Base-by-base conservation (phyloP, 2,888 invertebrate genomes). In the Apoderus coryli region DNA sequence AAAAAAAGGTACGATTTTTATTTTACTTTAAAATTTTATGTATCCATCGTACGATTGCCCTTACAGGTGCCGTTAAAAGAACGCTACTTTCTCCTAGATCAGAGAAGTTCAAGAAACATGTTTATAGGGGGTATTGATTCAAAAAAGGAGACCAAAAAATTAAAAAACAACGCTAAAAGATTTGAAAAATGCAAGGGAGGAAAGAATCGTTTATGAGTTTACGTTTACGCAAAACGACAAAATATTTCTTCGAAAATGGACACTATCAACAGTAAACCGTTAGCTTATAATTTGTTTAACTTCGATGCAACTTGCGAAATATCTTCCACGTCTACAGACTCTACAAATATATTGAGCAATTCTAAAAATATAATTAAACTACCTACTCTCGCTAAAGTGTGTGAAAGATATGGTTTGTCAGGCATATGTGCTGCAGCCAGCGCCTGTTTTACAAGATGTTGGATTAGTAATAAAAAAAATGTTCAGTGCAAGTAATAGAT, bases 1-100 rank as follows among this genome's bases (percentile, higher is more conserved):
- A 29, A 22, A 29, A n/a, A 19, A 22, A 22, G 29, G 22, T 22
- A 29, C 22, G 10, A 9, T 15, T 28, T 10, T 28, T 19, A 28
- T 28, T 19, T 28, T 22, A 28, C 19, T 12, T 28, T 16, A 29
- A 12, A 22, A 22, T 6, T 22, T 29, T 22, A 29, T 23, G 10
- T 22, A 29, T 29, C 29, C 14, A 29, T 22, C 6, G 19, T 2
- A 22, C 22, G 22, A 29, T 23, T 29, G 14, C 22, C 22, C 12
- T 29, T 29, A 22, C 29, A 29, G 29, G 14, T 22, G 22, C 14
- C 29, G 12, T 22, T 9, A 22, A 22, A 12, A 13, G 13, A 29
- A 29, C 12, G 13, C 22, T 19, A 7, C 19, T 19, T 19, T 19
- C 19, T 19, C 19, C 7, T 19, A n/a, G 19, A 19, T 19, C 19